A percentile compares a stretch with the other conserved stretches of the same genome.
Evolutionary conservation across 1,140 invertebrate species (phyloP).

Genomic region (Tetranychus urticae): DNA sequence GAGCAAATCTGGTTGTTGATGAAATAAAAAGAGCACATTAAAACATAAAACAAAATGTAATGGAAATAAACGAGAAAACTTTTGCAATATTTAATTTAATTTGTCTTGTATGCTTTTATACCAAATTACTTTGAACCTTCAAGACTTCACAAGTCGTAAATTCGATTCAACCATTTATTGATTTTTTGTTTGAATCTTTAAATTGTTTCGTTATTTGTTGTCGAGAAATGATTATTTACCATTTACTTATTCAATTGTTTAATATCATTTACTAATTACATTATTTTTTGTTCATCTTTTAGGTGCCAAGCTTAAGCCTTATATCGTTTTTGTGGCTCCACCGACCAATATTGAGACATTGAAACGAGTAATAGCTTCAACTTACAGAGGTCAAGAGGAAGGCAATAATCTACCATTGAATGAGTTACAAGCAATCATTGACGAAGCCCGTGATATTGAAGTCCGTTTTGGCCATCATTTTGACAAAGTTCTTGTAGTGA

Average conservation of each 20-base stretch:
- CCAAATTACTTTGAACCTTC: too few species aligned
- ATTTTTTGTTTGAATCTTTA: too few species aligned
- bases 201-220: too few species aligned
- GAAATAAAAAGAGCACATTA: too few species aligned
- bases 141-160: too few species aligned
- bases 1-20: too few species aligned
- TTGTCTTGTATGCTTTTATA: too few species aligned
- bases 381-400: background rate
- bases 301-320: conserved; percentile 27
- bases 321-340: conserved; percentile 28
- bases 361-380: conserved; percentile 1
- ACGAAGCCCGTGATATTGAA: conserved; percentile 25
- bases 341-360: conserved; percentile 21
- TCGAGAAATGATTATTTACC: background rate
- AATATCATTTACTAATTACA: conserved; percentile 4
- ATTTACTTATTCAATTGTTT: background rate
- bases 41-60: too few species aligned
- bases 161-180: too few species aligned
- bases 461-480: conserved; percentile 27
- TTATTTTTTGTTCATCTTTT: conserved; percentile 43
- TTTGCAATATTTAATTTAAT: too few species aligned
- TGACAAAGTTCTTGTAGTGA: conserved; percentile 27
- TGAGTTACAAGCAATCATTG: conserved; percentile 23
- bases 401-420: conserved; percentile 11
- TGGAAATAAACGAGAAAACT: too few species aligned